Percentiles rank a stretch among this genome's conserved stretches.
Evolutionary conservation across 2,797 vertebrate species (phyloP).

Genomic region (Stomatorhinus walkeri): DNA sequence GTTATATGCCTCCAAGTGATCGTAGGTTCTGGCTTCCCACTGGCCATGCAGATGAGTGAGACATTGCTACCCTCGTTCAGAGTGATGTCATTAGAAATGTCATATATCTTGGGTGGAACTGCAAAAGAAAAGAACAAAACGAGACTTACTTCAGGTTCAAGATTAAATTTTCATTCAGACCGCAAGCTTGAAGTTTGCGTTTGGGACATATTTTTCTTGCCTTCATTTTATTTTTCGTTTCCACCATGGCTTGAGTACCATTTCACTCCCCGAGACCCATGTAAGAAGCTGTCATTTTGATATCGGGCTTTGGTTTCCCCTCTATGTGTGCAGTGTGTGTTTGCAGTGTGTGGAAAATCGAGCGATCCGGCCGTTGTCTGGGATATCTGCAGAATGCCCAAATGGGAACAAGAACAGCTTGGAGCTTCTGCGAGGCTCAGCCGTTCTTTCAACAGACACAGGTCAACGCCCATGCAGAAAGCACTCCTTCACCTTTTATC

Average conservation of each 20-base stretch:
- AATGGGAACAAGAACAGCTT: conserved; percentile 19
- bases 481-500: conserved; percentile 29
- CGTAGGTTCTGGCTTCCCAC: conserved; percentile 88
- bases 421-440: neutral
- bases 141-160: neutral
- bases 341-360: neutral
- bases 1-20: conserved; percentile 98
- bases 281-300: neutral
- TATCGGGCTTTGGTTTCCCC: neutral
- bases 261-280: neutral
- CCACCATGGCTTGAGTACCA: neutral
- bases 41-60: conserved; percentile 87
- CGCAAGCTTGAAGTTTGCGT: neutral
- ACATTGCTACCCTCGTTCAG: conserved; percentile 95
- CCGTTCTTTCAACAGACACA: conserved; percentile 23
- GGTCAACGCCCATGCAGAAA: conserved; percentile 21
- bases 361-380: neutral
- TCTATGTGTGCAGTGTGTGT: neutral
- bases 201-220: neutral
- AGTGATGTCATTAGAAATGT: conserved; percentile 81
- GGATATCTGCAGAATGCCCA: conserved; percentile 1
- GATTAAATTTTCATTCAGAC: neutral
- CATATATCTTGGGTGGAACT: conserved; percentile 96
- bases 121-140: conserved; percentile 31
- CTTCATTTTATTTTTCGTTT: neutral